Conservation (phyloP, 2,113 vertebrate genomes). For the Cyanoramphus novaezelandiae region DNA sequence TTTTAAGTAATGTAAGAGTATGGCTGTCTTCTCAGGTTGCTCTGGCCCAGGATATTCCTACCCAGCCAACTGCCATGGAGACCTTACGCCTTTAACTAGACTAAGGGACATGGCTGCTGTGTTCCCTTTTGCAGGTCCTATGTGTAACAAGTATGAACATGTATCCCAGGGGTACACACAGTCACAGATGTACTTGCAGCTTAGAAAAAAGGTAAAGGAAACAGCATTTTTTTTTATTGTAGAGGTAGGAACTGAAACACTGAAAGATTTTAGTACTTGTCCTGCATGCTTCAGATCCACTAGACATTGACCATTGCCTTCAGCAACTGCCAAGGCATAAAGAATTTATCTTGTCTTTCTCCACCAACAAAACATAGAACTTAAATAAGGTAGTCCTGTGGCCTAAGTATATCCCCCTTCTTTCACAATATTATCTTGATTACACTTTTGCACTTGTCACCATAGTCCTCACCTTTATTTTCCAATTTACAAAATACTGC, state of each 20-base stretch:
- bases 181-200: neutral
- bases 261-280: neutral
- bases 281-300: neutral
- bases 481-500: neutral
- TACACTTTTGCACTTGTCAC: neutral
- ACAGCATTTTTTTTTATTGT: neutral
- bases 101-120: accelerated
- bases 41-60: neutral
- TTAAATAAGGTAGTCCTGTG: neutral
- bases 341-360: neutral
- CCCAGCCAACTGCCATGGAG: accelerated
- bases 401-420: neutral
- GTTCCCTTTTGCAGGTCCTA: neutral
- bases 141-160: neutral
- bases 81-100: neutral
- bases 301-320: neutral
- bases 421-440: neutral
- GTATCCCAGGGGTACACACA: neutral
- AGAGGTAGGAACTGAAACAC: neutral
- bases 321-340: neutral
- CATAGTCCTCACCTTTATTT: neutral
- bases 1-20: neutral
- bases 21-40: neutral
- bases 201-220: neutral
- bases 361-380: neutral